Percentiles rank a stretch among this genome's conserved stretches.
Conservation (phyloP, 2,113 vertebrate species). For the Trochalopteron elliotii region DNA sequence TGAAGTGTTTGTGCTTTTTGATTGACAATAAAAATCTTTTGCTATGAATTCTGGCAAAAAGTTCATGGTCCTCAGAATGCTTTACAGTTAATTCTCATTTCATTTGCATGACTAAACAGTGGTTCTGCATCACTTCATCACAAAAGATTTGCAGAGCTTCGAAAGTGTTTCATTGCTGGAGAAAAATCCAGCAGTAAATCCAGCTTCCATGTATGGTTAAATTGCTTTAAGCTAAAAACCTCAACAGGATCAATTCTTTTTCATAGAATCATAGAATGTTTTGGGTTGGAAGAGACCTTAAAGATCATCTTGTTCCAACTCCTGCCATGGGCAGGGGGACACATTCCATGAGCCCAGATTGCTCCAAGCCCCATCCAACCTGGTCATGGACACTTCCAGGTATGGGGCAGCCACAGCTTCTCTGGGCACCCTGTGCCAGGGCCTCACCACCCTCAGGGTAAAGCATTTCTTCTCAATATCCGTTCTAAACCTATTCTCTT, state of each 20-base stretch:
- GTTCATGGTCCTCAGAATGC: not conserved
- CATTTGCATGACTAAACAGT: slow-evolving; percentile 39
- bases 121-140: slow-evolving; percentile 18
- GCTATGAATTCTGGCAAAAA: slow-evolving; percentile 20
- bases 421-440: not conserved
- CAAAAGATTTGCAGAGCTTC: slow-evolving; percentile 4
- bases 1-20: not conserved
- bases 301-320: not conserved
- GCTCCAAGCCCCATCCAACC: rapidly evolving
- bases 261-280: not conserved
- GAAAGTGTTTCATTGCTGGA: not conserved
- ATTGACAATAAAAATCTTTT: slow-evolving; percentile 11
- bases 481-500: not conserved
- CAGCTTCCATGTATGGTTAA: not conserved
- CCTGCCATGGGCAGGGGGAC: not conserved
- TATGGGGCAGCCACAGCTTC: not conserved
- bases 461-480: not conserved
- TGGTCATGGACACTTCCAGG: not conserved
- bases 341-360: rapidly evolving
- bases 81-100: slow-evolving; percentile 31
- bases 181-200: not conserved
- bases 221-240: not conserved
- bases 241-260: not conserved
- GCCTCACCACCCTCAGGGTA: not conserved
- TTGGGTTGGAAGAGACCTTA: not conserved